phyloP scores from a whole-genome alignment of 2,797 vertebrate species.

The Nannoperca australis region DNA sequence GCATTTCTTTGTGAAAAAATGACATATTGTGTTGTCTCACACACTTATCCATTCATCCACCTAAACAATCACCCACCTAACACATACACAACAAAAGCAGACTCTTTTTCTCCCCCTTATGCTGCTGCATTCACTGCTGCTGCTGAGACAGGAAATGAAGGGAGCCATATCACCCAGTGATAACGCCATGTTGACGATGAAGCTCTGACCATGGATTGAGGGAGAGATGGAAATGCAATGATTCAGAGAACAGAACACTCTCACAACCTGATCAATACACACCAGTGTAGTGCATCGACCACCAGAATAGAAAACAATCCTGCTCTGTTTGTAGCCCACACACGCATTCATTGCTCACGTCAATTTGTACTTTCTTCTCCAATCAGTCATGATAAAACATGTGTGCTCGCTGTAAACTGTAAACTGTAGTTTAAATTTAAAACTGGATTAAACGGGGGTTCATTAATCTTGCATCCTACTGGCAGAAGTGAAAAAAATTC shows the following conservation, averaged over 20 bases:
- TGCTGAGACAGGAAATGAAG: constrained; percentile 80
- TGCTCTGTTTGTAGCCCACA: constrained; percentile 65
- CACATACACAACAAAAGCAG: neutral
- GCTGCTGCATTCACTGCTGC: constrained; percentile 46
- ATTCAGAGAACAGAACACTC: constrained; percentile 64
- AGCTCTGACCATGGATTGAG: constrained; percentile 54
- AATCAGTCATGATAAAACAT: constrained; percentile 31
- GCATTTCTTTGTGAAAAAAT: constrained; percentile 57
- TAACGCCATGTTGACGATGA: constrained; percentile 71
- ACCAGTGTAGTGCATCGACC: constrained; percentile 48
- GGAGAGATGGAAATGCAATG: constrained; percentile 66
- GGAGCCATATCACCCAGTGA: constrained; percentile 72
- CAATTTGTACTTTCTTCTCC: constrained; percentile 48
- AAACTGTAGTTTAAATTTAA: neutral
- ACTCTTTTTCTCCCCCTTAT: neutral
- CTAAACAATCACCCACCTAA: constrained; percentile 5
- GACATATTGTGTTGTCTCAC: constrained; percentile 50
- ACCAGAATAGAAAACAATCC: constrained; percentile 62
- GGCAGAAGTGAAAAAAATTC: neutral
- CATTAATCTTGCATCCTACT: neutral
- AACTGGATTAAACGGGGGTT: neutral
- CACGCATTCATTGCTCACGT: constrained; percentile 43
- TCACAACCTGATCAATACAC: constrained; percentile 66
- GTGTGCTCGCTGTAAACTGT: no score
- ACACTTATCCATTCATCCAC: constrained; percentile 19